Evolutionary conservation across 2,113 vertebrate species (phyloP), one percentile per base, ranked within the genome.

Genomic region (Psittacara wagleri): DNA sequence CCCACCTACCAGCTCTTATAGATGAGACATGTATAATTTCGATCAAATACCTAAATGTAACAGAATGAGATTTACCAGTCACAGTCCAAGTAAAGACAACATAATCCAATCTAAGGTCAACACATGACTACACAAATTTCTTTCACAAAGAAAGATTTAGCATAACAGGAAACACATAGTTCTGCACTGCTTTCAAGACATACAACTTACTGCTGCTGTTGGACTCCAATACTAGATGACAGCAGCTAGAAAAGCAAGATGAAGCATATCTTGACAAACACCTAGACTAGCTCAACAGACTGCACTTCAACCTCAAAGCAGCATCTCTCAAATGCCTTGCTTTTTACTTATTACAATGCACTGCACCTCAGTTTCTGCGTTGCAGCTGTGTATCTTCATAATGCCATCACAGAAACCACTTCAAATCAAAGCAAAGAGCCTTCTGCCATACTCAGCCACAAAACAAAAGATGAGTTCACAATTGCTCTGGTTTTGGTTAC

Each of bases 381-480:
- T 18, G 29, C 15, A 23, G 44, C 17, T 68, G 2, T 0, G 0
- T 43, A 10, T 33, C 31, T 80, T 76, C 4, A 0, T 31, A 75
- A 57, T 0, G 1, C 10, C 8, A 0, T 20, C 15, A 52, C 11
- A 75, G 16, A 79, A 89, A 49, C 4, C 28, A 13, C 24, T 29
- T 70, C 10, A 67, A 76, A 39, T 11, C 55, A 46, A 74, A 91
- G 31, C 13, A 69, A 83, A 52, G 17, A 28, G 7, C 10, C n/a
- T 79, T 39, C 33, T 79, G 24, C 35, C 22, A 46, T 11, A 6
- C 24, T 44, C 25, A 77, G 31, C 16, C 29, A 43, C 23, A 8
- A 18, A 57, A 19, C 14, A 44, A 41, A 83, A 92, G 22, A 28
- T 3, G 13, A 46, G 11, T 8, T 86, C 9, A 11, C 46, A 86